phyloP scores from a whole-genome alignment of 2,888 invertebrate genomes.

The Epinotia nisella region DNA sequence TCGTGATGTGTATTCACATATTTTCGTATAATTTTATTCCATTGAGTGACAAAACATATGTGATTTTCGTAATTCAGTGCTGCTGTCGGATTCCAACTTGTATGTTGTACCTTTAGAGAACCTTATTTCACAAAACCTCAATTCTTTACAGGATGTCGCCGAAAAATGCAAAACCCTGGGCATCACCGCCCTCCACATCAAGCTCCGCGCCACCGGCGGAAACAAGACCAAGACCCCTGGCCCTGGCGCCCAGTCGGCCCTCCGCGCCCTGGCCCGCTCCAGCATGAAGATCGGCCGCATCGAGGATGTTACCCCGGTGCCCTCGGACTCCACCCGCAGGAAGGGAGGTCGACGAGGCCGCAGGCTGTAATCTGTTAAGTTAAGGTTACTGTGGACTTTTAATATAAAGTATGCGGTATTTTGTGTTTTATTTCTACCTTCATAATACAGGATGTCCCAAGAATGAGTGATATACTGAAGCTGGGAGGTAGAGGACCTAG shows the following conservation, averaged over 20 bases:
- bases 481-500: too few relatives aligned
- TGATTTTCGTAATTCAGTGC: too few relatives aligned
- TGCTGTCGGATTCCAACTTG: too few relatives aligned
- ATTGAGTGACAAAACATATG: too few relatives aligned
- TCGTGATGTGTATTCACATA: too few relatives aligned
- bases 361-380: conserved; percentile 92
- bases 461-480: too few relatives aligned
- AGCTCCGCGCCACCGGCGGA: conserved; percentile 99
- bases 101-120: too few relatives aligned
- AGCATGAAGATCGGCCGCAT: conserved; percentile 99
- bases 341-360: conserved; percentile 99
- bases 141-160: conserved; percentile 93
- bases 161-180: conserved; percentile 99
- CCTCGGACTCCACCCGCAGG: conserved; percentile 99
- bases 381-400: conserved; percentile 76
- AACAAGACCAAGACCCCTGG: conserved; percentile 99
- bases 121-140: conserved; percentile 6
- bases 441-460: too few relatives aligned
- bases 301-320: conserved; percentile 99
- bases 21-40: too few relatives aligned
- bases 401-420: conserved; percentile 75
- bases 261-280: conserved; percentile 98
- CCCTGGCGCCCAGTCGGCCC: conserved; percentile 99
- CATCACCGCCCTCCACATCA: conserved; percentile 99
- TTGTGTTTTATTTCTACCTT: conserved; percentile 54